Evolutionary conservation across 2,113 vertebrate species (phyloP).

Genomic region (Nicator chloris): DNA sequence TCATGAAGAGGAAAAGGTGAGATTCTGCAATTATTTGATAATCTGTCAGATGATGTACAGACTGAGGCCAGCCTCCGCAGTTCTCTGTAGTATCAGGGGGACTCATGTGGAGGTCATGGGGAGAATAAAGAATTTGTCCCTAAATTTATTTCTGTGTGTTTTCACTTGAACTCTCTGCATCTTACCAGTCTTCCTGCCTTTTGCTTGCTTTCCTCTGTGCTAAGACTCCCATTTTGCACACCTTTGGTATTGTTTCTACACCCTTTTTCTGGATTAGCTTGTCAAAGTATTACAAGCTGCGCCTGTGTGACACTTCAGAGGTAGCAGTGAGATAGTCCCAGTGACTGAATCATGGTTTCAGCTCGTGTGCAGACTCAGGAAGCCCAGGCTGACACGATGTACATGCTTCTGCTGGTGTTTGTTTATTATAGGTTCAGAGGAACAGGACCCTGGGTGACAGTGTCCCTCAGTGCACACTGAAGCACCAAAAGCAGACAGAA

Average conservation of each 20-base stretch:
- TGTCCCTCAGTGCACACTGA: background rate
- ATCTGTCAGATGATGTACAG: background rate
- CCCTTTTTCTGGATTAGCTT: background rate
- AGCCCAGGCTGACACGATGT: background rate
- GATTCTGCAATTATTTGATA: conserved; percentile 3
- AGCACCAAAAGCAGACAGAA: background rate
- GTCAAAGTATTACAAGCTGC: background rate
- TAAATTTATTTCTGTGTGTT: background rate
- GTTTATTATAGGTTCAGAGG: background rate
- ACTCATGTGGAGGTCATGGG: background rate
- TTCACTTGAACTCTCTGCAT: background rate
- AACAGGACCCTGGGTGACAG: background rate
- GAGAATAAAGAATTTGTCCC: background rate
- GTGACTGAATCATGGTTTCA: background rate
- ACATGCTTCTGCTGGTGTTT: background rate
- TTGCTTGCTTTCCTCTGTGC: background rate
- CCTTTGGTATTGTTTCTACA: background rate
- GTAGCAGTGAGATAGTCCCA: background rate
- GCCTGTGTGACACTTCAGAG: background rate
- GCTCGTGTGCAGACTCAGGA: background rate
- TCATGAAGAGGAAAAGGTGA: background rate
- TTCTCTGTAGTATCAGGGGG: background rate
- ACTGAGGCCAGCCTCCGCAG: background rate
- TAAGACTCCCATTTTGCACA: background rate
- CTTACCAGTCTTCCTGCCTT: background rate